Evolutionary conservation across 2,113 vertebrate genomes (phyloP).

Genomic region (Pterocles burchelli): DNA sequence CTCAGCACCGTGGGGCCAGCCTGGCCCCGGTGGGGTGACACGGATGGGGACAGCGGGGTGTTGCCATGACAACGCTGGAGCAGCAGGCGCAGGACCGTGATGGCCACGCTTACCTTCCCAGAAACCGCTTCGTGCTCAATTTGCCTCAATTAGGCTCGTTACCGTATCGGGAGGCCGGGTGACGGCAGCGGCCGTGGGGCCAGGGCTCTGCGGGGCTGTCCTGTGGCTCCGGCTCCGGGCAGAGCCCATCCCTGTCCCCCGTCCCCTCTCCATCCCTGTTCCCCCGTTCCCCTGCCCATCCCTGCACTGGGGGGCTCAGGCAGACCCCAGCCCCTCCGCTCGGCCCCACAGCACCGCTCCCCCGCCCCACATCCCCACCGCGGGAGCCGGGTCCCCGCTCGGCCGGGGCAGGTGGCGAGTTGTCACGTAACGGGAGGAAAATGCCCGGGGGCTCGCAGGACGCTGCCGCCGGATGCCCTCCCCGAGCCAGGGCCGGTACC

Average conservation of each 20-base stretch:
- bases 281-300: no score
- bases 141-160: conserved; percentile 61
- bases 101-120: conserved; percentile 63
- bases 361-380: no score
- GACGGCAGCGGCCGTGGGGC: neutral
- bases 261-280: no score
- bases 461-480: no score
- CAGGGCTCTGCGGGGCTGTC: neutral
- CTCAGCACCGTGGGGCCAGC: neutral
- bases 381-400: no score
- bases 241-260: neutral
- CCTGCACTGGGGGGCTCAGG: neutral
- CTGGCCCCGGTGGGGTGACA: rapidly evolving
- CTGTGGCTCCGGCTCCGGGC: neutral
- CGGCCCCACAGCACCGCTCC: neutral
- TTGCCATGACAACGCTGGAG: neutral
- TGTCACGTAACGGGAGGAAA: no score
- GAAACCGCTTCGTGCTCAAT: conserved; percentile 56
- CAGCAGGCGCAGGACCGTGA: neutral
- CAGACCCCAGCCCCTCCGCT: neutral
- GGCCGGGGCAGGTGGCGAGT: no score
- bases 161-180: neutral
- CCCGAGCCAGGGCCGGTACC: no score
- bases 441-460: no score
- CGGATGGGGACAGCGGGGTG: neutral